Percentiles rank a stretch among this genome's conserved stretches.
Evolutionary conservation across 92 coral and sea anemone species (phyloP).

Genomic region (Paramuricea clavata): DNA sequence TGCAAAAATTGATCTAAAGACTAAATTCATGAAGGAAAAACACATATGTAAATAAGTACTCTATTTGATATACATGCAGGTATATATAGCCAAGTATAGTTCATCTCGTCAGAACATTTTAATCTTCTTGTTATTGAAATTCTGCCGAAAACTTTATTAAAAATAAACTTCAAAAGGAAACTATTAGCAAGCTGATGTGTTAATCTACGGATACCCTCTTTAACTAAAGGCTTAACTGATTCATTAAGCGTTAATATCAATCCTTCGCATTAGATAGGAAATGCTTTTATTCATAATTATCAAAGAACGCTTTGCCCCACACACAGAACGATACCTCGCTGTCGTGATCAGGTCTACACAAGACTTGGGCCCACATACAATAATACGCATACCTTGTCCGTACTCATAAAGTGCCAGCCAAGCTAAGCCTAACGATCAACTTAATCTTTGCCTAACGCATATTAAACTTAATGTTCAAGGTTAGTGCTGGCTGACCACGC

Average conservation of each 20-base stretch:
- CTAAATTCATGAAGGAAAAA: not conserved
- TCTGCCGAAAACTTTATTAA: not conserved
- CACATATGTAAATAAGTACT: not conserved
- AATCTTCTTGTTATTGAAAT: not conserved
- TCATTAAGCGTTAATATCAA: not conserved
- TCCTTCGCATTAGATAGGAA: not conserved
- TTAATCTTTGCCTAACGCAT: not conserved
- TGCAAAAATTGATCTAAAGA: too few relatives aligned
- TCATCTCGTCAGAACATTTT: not conserved
- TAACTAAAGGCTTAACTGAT: not conserved
- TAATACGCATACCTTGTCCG: too few relatives aligned
- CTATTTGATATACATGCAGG: too few relatives aligned
- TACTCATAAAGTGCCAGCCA: too few relatives aligned
- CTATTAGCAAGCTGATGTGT: not conserved
- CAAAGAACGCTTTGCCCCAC: constrained; percentile 38
- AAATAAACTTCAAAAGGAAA: constrained; percentile 1
- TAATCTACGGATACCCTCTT: not conserved
- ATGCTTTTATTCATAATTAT: not conserved
- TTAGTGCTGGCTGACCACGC: not conserved
- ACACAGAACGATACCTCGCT: constrained; percentile 20
- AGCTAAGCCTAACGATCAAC: not conserved
- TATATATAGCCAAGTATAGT: not conserved
- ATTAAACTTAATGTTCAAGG: not conserved
- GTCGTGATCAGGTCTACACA: not conserved
- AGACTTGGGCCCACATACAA: too few relatives aligned